Conservation (phyloP, 2,113 vertebrate genomes). For the Noctilio leporinus region DNA sequence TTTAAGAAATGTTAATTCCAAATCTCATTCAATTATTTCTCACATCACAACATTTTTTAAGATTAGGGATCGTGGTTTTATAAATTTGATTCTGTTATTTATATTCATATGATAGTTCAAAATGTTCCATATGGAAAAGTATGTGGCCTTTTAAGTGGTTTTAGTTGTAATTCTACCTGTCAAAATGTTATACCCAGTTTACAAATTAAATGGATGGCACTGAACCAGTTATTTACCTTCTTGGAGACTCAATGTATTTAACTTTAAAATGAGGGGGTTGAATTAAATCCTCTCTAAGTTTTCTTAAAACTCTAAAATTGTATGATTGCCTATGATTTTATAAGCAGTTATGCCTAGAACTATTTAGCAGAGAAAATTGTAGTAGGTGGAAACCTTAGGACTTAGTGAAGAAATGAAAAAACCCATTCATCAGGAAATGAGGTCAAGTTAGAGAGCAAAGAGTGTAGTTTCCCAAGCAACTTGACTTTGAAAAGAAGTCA, state of each 20-base stretch:
- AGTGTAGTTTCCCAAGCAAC: constrained; percentile 21
- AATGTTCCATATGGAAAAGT: not conserved
- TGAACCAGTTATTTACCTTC: constrained; percentile 11
- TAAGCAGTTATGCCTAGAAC: constrained; percentile 29
- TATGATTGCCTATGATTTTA: constrained; percentile 26
- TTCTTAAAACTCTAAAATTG: constrained; percentile 24
- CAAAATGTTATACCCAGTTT: not conserved
- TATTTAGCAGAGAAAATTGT: constrained; percentile 46
- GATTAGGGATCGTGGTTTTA: not conserved
- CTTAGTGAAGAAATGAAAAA: constrained; percentile 54
- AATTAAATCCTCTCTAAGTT: not conserved
- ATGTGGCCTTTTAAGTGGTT: not conserved
- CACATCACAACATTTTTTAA: not conserved
- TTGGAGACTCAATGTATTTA: constrained; percentile 21
- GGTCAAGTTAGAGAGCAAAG: constrained; percentile 42
- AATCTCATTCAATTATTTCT: constrained; percentile 14
- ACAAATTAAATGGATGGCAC: constrained; percentile 26
- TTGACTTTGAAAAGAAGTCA: constrained; percentile 36
- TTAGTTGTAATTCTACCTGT: constrained; percentile 8
- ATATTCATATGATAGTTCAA: constrained; percentile 12
- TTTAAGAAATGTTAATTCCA: constrained; percentile 3
- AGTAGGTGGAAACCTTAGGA: constrained; percentile 25
- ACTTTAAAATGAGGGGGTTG: constrained; percentile 11
- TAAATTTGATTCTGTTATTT: not conserved
- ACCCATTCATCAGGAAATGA: constrained; percentile 50